phyloP scores from a whole-genome alignment of 2,888 invertebrate genomes.

The Mantis religiosa region DNA sequence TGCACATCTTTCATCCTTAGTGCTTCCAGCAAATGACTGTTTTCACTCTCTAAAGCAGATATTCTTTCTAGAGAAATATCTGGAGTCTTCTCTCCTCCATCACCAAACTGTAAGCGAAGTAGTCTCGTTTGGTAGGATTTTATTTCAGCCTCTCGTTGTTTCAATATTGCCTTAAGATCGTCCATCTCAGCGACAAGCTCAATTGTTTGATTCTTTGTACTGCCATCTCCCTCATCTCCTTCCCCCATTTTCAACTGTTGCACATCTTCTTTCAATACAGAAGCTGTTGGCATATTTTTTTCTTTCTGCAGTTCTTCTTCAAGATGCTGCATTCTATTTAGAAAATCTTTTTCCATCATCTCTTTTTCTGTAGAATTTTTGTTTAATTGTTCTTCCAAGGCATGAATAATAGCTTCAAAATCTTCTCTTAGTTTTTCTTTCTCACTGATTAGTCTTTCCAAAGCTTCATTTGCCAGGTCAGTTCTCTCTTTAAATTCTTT shows the following conservation, averaged over 20 bases:
- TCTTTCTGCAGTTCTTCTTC: background rate
- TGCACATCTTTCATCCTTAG: conserved; percentile 18
- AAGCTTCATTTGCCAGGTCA: background rate
- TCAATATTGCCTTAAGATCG: conserved; percentile 24
- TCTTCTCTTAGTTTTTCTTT: background rate
- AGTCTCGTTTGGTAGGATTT: conserved; percentile 40
- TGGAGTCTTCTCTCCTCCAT: background rate
- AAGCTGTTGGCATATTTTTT: background rate
- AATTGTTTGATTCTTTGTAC: background rate
- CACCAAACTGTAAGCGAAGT: conserved; percentile 34
- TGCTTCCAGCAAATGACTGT: background rate
- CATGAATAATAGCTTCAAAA: background rate
- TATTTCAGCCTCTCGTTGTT: conserved; percentile 48
- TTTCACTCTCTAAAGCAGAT: background rate
- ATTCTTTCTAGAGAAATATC: background rate
- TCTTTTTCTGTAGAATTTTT: background rate
- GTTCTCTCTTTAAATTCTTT: background rate
- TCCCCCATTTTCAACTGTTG: background rate
- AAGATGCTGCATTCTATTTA: background rate
- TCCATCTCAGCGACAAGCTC: background rate
- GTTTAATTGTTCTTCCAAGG: background rate
- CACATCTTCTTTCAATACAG: background rate
- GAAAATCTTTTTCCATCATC: background rate
- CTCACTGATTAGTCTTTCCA: background rate
- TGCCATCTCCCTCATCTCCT: background rate